phyloP scores from a whole-genome alignment of 2,797 vertebrate genomes.

The Clarias laeviceps region DNA sequence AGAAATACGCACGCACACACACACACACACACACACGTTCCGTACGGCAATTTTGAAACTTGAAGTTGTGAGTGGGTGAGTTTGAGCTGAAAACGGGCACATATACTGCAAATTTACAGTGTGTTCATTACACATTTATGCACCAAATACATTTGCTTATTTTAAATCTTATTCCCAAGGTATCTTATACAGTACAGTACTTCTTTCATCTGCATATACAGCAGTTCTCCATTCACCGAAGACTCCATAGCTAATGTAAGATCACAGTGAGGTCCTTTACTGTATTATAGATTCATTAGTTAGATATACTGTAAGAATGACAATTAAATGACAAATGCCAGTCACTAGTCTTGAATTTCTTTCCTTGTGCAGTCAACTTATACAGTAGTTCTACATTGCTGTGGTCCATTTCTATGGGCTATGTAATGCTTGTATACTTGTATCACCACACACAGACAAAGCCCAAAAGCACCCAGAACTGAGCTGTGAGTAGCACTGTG shows the following conservation, averaged over 20 bases:
- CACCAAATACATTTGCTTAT: not conserved
- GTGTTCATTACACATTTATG: slow-evolving; percentile 3
- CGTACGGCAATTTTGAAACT: not conserved
- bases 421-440: not conserved
- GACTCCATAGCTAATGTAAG: not conserved
- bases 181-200: not conserved
- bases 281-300: not conserved
- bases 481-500: slow-evolving; percentile 41
- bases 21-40: not conserved
- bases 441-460: not conserved
- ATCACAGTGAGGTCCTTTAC: not conserved
- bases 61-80: slow-evolving; percentile 23
- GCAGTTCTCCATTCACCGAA: slow-evolving; percentile 1
- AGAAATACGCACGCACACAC: not conserved
- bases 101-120: slow-evolving; percentile 7
- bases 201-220: slow-evolving; percentile 7
- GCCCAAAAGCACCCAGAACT: slow-evolving; percentile 24
- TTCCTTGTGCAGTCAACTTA: not conserved
- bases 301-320: not conserved
- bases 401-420: not conserved
- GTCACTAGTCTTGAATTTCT: not conserved
- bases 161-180: not conserved
- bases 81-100: not conserved
- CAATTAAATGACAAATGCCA: not conserved
- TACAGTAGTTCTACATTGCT: not conserved